Evolutionary conservation across 1,140 invertebrate species (phyloP), one percentile per base, ranked within the genome.

Genomic region (Orussus abietinus): DNA sequence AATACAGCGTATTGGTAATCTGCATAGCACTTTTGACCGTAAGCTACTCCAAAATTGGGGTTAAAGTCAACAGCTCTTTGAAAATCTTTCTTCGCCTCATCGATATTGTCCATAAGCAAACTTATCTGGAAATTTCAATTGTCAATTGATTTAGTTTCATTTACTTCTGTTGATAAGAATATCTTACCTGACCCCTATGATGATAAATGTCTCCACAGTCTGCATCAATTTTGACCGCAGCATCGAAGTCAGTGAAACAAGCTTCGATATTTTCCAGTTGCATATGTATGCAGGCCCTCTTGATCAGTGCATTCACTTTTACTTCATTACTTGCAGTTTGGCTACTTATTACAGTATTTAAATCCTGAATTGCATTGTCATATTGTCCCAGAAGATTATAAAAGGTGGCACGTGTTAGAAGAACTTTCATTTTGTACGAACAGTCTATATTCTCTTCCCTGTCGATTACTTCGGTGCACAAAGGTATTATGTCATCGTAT

Each of bases 261-360:
- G 83, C 78, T 7, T 85, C 81, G 11, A 80, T 70, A 45, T 86
- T 76, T 45, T 90, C 85, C 32, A 83, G 66, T 63, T 95, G 90
- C 56, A 94, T 85, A 51, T 83, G 79, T 34, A 94, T 69, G 5
- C 85, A 86, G 3, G 89, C 91, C 49, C 87, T 76, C 67, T 96
- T 96, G 25, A 97, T 87, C n/a, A 95, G 70, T 6, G 91, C 89
- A 78, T 94, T 95, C 0, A 87, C 82, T 62, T 79, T 82, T 2
- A 89, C 75, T 48, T 81, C 80, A 1, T 71, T 63, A 49, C 77
- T 69, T 13, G 78, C 71, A 52, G 76, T 66, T 50, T 75, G 71
- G 49, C 77, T 79, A 43, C 80, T 76, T 54, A 83, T 80, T 46
- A 84, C 77, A 12, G 55, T 66, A 41, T 72, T 71, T 14, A 95